phyloP scores from a whole-genome alignment of 2,888 invertebrate species.

The Pemphredon lugubris region DNA sequence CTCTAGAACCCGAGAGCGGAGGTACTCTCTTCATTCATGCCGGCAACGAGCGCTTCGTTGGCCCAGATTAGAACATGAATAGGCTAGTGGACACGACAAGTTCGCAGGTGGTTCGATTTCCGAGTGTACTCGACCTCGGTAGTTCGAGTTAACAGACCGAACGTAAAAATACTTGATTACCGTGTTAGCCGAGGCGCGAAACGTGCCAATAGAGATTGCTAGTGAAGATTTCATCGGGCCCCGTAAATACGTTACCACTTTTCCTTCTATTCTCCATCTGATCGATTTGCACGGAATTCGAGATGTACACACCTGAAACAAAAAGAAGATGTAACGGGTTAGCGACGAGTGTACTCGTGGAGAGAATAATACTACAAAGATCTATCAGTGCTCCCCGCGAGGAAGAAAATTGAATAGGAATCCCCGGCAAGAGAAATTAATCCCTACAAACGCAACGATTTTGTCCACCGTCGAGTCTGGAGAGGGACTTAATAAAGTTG shows the following conservation, averaged over 20 bases:
- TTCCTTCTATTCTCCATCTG: not conserved
- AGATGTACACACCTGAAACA: conserved; percentile 42
- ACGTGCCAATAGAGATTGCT: conserved; percentile 11
- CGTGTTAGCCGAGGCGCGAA: conserved; percentile 32
- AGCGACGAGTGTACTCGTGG: too few relatives aligned
- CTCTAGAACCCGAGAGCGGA: conserved; percentile 23
- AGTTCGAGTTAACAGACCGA: conserved; percentile 46
- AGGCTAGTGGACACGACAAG: conserved; percentile 57
- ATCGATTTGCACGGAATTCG: not conserved
- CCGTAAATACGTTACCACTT: not conserved
- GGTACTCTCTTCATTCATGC: conserved; percentile 64
- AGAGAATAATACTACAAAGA: too few relatives aligned
- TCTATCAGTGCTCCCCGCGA: too few relatives aligned
- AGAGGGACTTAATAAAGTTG: too few relatives aligned
- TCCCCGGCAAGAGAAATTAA: too few relatives aligned
- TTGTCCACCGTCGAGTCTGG: too few relatives aligned
- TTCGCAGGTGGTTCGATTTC: conserved; percentile 61
- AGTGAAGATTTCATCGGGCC: conserved; percentile 26
- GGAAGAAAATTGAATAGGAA: too few relatives aligned
- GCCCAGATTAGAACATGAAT: conserved; percentile 72
- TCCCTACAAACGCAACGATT: too few relatives aligned
- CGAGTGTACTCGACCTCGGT: conserved; percentile 45
- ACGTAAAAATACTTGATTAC: conserved; percentile 55
- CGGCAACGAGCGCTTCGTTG: conserved; percentile 70
- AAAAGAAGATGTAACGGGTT: too few relatives aligned